Percentiles rank a stretch among this genome's conserved stretches.
These are phyloP conservation scores for Liolophura sinensis DNA, from an alignment of 1,140 invertebrate genomes.

Conservation along the genomic window DNA sequence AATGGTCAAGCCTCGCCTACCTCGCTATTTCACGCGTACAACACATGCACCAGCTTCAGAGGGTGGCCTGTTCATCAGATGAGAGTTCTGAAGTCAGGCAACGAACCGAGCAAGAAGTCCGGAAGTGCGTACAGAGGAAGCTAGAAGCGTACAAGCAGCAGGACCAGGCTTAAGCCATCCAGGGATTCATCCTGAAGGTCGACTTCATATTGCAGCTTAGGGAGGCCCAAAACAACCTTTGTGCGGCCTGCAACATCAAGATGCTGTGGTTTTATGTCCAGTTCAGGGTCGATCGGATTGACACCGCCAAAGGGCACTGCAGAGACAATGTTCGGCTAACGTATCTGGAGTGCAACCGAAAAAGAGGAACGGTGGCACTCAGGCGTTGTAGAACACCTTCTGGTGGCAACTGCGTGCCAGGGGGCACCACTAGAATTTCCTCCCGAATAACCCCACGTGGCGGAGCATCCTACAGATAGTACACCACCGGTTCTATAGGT, in stretches of 20 bases:
- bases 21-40: background rate
- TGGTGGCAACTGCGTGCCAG: too few relatives aligned
- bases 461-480: too few relatives aligned
- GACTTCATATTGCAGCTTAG: conserved; percentile 4
- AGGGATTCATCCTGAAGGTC: conserved; percentile 1
- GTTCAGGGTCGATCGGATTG: conserved; percentile 4
- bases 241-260: conserved; percentile 9
- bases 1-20: conserved; percentile 14
- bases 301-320: conserved; percentile 4
- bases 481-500: too few relatives aligned
- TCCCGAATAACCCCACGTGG: too few relatives aligned
- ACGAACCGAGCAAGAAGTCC: too few relatives aligned
- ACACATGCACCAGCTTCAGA: background rate
- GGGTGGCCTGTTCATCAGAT: too few relatives aligned
- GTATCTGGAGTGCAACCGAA: conserved; percentile 9
- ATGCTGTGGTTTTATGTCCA: conserved; percentile 4
- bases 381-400: too few relatives aligned
- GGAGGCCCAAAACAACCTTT: conserved; percentile 4
- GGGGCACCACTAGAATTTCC: too few relatives aligned
- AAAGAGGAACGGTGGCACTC: too few relatives aligned
- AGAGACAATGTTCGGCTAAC: conserved; percentile 2
- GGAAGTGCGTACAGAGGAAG: too few relatives aligned
- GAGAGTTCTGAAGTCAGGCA: background rate
- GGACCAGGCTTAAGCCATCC: background rate
- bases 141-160: too few relatives aligned